Conservation (phyloP, 2,888 invertebrate genomes). For the Pollenia angustigena region DNA sequence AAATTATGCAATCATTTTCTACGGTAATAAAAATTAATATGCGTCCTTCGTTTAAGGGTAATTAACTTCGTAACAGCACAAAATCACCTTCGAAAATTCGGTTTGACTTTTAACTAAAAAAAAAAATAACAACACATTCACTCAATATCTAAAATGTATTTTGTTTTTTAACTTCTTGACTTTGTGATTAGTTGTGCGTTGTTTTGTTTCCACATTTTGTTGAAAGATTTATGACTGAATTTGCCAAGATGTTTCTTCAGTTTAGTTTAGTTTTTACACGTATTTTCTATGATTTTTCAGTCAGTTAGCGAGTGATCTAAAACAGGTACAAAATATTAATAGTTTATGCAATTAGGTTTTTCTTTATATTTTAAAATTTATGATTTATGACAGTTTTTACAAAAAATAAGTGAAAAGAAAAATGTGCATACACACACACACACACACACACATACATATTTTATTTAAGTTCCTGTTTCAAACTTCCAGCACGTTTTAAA, state of each 20-base stretch:
- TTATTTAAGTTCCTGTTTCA: conserved; percentile 52
- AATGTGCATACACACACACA: background rate
- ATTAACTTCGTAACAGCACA: conserved; percentile 67
- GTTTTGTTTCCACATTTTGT: conserved; percentile 44
- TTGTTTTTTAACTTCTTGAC: conserved; percentile 55
- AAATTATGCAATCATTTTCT: conserved; percentile 80
- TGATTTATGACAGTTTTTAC: conserved; percentile 61
- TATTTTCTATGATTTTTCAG: conserved; percentile 51
- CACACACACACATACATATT: background rate
- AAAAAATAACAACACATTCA: conserved; percentile 29
- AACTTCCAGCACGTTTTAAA: conserved; percentile 63
- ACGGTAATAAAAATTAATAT: conserved; percentile 82
- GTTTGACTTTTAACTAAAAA: conserved; percentile 37
- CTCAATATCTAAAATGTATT: conserved; percentile 19
- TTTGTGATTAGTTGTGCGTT: conserved; percentile 37
- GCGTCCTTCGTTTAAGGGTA: conserved; percentile 78
- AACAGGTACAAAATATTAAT: conserved; percentile 70
- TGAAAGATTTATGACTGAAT: conserved; percentile 57
- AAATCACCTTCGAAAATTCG: conserved; percentile 63
- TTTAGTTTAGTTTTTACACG: conserved; percentile 38
- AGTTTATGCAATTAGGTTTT: conserved; percentile 35
- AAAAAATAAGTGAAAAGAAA: conserved; percentile 29
- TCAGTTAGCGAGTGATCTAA: conserved; percentile 46
- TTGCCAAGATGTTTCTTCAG: conserved; percentile 17
- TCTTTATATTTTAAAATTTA: conserved; percentile 58